Conservation (phyloP, 2,888 invertebrate genomes). For the Sarcophaga subvicina region DNA sequence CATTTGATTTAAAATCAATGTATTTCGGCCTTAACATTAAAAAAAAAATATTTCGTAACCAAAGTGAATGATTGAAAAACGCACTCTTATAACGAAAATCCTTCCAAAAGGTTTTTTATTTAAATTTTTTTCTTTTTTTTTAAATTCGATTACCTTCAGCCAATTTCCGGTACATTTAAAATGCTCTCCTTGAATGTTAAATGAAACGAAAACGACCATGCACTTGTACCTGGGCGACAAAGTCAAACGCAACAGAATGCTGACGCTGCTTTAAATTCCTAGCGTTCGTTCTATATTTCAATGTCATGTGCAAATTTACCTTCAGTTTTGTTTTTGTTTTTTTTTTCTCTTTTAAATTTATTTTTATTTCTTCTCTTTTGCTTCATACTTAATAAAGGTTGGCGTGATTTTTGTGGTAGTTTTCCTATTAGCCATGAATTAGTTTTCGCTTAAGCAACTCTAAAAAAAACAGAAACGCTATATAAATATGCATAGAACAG, state of each 20-base stretch:
- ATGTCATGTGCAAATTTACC: constrained; percentile 30
- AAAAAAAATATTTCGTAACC: background rate
- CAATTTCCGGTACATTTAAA: constrained; percentile 22
- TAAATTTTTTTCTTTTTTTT: background rate
- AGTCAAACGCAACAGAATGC: constrained; percentile 29
- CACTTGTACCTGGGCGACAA: constrained; percentile 38
- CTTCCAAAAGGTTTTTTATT: background rate
- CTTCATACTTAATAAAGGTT: constrained; percentile 23
- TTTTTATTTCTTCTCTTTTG: constrained; percentile 27
- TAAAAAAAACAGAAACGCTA: constrained; percentile 30
- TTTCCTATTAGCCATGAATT: constrained; percentile 48
- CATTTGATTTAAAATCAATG: background rate
- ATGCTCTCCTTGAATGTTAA: constrained; percentile 31
- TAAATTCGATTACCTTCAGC: constrained; percentile 19
- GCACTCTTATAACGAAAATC: background rate
- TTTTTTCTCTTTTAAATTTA: constrained; percentile 1
- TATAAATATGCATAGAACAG: background rate
- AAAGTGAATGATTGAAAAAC: background rate
- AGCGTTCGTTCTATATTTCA: constrained; percentile 8
- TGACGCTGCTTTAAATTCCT: background rate
- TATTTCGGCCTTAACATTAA: background rate
- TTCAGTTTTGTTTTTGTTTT: background rate
- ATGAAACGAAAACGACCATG: constrained; percentile 14
- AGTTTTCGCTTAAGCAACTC: constrained; percentile 43
- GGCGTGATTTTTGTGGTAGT: constrained; percentile 32